phyloP scores from a whole-genome alignment of 2,113 vertebrate genomes.

The Dinomys branickii region DNA sequence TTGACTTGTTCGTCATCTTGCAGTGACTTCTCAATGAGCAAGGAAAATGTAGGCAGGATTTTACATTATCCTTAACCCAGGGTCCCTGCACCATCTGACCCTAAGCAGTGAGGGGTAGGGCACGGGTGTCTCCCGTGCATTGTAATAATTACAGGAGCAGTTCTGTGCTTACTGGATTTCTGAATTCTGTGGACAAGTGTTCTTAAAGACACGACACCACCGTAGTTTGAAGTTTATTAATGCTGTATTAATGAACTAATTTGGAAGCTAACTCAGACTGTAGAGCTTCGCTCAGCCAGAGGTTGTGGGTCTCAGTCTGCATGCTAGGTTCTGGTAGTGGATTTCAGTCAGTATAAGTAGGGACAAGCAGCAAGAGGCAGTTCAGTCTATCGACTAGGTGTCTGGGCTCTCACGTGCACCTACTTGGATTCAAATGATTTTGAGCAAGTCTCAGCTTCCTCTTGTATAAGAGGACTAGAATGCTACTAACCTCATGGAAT shows the following conservation, averaged over 20 bases:
- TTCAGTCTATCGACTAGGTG: neutral
- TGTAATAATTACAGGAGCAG: neutral
- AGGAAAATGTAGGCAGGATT: neutral
- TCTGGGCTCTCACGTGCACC: neutral
- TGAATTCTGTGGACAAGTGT: neutral
- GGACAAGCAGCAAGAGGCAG: neutral
- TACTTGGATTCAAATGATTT: conserved; percentile 16
- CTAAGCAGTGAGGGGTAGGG: neutral
- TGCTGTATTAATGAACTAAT: neutral
- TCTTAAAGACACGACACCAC: neutral
- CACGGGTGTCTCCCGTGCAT: neutral
- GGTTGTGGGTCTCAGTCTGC: neutral
- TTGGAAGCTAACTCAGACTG: neutral
- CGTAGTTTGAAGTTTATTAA: neutral
- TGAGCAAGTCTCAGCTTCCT: neutral
- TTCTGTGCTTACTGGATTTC: neutral
- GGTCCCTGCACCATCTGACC: neutral
- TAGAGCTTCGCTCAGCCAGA: neutral
- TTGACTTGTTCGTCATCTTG: neutral
- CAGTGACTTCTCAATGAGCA: neutral
- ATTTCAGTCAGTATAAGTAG: neutral
- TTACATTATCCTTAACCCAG: neutral
- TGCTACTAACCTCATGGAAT: neutral
- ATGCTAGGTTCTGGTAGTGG: neutral
- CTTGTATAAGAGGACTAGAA: neutral